phyloP scores from a whole-genome alignment of 2,888 invertebrate genomes.

The Leucozona laternaria region DNA sequence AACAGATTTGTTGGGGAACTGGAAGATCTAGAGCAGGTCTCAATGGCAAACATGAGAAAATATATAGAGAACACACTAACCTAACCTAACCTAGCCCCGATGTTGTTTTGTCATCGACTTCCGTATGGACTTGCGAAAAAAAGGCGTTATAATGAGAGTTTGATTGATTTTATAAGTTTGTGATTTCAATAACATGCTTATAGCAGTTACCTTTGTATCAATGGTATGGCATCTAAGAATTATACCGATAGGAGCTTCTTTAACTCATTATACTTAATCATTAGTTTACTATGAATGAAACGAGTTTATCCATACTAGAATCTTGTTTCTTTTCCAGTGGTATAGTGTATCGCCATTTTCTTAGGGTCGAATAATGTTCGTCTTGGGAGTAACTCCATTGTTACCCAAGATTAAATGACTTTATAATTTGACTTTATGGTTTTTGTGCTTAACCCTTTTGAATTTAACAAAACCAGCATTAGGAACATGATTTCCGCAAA shows the following conservation, averaged over 20 bases:
- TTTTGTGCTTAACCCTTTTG: conserved; percentile 41
- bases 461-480: conserved; percentile 45
- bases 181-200: too few species aligned
- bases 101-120: too few species aligned
- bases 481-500: conserved; percentile 18
- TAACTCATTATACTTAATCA: background rate
- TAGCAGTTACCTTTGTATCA: too few species aligned
- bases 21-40: too few species aligned
- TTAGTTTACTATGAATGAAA: conserved; percentile 22
- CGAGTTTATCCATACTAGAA: conserved; percentile 7
- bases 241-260: background rate
- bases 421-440: conserved; percentile 45
- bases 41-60: too few species aligned
- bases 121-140: too few species aligned
- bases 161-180: too few species aligned
- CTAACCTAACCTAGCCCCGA: too few species aligned
- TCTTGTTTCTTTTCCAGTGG: conserved; percentile 1
- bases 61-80: too few species aligned
- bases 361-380: conserved; percentile 45
- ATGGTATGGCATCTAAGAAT: background rate
- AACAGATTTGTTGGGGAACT: too few species aligned
- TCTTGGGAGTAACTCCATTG: conserved; percentile 51
- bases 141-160: too few species aligned
- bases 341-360: conserved; percentile 32
- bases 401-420: conserved; percentile 51